These are phyloP conservation scores for Bufo gargarizans DNA, from an alignment of 2,113 vertebrate genomes.

Conservation along the genomic window DNA sequence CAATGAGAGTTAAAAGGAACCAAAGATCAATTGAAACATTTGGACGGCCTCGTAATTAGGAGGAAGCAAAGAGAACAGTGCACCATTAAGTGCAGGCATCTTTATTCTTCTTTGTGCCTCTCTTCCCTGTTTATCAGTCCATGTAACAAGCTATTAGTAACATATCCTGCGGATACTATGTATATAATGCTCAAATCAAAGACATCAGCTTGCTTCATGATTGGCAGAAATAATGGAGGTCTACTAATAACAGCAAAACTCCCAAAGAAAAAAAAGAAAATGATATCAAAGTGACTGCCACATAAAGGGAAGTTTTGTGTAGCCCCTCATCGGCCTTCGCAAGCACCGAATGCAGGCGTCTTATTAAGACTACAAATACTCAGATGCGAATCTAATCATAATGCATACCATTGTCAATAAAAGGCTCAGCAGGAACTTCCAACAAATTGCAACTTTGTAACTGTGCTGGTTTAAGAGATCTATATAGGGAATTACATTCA, in stretches of 20 bases:
- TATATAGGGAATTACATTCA: conserved; percentile 5
- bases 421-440: neutral
- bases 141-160: conserved; percentile 55
- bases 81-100: conserved; percentile 46
- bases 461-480: neutral
- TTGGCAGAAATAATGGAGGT: conserved; percentile 33
- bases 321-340: neutral
- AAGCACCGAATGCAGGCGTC: neutral
- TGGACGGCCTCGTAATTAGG: conserved; percentile 53
- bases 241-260: conserved; percentile 2
- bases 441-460: conserved; percentile 7
- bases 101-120: conserved; percentile 37
- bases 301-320: neutral
- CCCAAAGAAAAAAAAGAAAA: neutral
- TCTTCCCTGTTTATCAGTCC: conserved; percentile 40
- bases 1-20: conserved; percentile 39
- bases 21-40: conserved; percentile 45
- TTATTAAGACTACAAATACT: conserved; percentile 7
- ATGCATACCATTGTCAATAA: conserved; percentile 7
- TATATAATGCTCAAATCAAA: conserved; percentile 55
- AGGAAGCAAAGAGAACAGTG: conserved; percentile 33
- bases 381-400: neutral
- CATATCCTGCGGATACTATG: conserved; percentile 41
- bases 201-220: conserved; percentile 33
- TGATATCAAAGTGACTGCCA: neutral